phyloP scores from a whole-genome alignment of 2,113 vertebrate genomes.

The Nyctereutes procyonoides region DNA sequence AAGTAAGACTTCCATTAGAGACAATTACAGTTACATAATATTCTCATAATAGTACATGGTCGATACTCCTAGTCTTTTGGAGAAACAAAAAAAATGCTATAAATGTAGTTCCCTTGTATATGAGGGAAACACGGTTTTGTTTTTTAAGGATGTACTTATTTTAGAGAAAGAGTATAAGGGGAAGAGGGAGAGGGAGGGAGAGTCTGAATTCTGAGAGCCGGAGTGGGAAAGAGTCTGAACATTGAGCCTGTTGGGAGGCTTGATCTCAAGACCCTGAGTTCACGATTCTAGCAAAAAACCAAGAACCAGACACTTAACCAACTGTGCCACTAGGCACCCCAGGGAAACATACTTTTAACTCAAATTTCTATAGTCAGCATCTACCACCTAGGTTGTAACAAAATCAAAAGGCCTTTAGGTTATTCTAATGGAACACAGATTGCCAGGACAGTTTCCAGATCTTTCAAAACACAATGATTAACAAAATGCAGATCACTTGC shows the following conservation, averaged over 20 bases:
- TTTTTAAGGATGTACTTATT: neutral
- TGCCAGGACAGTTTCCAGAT: neutral
- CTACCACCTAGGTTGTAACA: neutral
- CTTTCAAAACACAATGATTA: constrained; percentile 7
- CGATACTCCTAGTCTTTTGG: neutral
- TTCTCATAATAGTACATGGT: neutral
- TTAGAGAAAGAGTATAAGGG: neutral
- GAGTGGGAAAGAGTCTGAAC: neutral
- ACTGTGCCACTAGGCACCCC: neutral
- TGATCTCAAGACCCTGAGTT: neutral
- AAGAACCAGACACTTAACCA: neutral
- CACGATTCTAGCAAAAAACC: neutral
- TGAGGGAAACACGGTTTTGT: neutral
- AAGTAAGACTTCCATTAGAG: constrained; percentile 38
- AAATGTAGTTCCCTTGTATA: neutral
- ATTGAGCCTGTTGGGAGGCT: neutral
- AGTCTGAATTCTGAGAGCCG: too few relatives aligned
- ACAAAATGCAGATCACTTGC: constrained; percentile 29
- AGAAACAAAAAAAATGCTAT: constrained; percentile 17
- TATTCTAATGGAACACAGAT: neutral
- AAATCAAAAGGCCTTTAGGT: neutral
- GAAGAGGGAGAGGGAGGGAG: neutral
- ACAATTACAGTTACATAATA: neutral
- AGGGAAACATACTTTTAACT: neutral
- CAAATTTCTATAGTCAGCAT: constrained; percentile 6